Evolutionary conservation across 2,888 invertebrate species (phyloP).

Genomic region (Drosophila fulvimacula): DNA sequence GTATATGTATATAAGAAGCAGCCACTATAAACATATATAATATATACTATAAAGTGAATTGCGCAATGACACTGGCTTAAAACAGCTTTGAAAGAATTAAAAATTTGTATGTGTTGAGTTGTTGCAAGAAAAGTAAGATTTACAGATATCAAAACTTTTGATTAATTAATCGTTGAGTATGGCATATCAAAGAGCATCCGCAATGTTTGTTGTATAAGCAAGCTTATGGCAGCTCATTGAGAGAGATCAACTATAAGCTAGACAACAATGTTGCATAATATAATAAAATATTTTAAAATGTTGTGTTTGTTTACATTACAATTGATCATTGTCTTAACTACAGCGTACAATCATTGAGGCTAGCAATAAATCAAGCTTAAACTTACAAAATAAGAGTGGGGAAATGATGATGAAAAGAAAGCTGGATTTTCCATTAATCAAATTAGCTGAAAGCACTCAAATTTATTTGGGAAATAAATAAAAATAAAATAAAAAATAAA

Average conservation of each 20-base stretch:
- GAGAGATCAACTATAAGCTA: neutral
- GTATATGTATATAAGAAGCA: neutral
- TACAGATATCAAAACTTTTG: neutral
- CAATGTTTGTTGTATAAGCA: neutral
- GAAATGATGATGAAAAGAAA: neutral
- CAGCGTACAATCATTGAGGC: neutral
- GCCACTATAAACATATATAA: neutral
- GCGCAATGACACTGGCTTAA: conserved; percentile 26
- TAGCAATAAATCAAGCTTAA: neutral
- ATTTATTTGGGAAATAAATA: too few relatives aligned
- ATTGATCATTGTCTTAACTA: neutral
- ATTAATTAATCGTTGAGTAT: neutral
- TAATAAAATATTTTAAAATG: neutral
- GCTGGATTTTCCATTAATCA: neutral
- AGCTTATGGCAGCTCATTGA: neutral
- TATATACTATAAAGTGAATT: conserved; percentile 5
- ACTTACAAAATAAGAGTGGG: neutral
- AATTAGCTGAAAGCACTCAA: neutral
- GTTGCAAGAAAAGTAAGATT: neutral
- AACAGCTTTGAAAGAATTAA: neutral
- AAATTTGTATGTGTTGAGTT: neutral
- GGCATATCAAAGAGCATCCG: neutral
- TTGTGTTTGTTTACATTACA: neutral
- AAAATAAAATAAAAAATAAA: too few relatives aligned
- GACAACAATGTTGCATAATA: neutral